Evolutionary conservation across 30 jellyfish, hydroid and myxozoan genomes (phyloP).

Genomic region (Turritopsis dohrnii): DNA sequence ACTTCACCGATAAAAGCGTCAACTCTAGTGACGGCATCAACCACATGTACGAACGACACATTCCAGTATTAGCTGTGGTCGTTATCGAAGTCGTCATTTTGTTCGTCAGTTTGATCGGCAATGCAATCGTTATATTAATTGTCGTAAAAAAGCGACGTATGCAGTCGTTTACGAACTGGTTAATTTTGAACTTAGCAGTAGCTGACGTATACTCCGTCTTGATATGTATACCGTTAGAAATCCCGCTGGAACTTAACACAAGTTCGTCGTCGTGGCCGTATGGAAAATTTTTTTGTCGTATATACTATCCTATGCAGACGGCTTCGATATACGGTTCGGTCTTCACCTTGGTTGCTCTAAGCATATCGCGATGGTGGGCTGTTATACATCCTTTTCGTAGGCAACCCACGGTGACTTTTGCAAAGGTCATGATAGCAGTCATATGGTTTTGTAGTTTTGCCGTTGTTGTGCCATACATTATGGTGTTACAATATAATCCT

Average conservation of each 20-base stretch:
- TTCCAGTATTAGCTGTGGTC: constrained; percentile 20
- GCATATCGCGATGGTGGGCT: constrained; percentile 97
- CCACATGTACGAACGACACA: not conserved
- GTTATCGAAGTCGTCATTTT: constrained; percentile 35
- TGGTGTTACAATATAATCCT: constrained; percentile 29
- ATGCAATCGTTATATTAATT: constrained; percentile 62
- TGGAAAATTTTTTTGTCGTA: constrained; percentile 69
- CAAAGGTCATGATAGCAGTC: constrained; percentile 63
- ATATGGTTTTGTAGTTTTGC: constrained; percentile 77
- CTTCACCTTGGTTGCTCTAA: constrained; percentile 77
- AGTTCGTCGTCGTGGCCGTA: constrained; percentile 54
- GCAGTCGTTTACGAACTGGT: constrained; percentile 99
- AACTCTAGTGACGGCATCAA: not conserved
- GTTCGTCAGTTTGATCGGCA: constrained; percentile 64
- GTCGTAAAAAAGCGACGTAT: constrained; percentile 75
- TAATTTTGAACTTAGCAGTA: constrained; percentile 71
- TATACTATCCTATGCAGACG: constrained; percentile 88
- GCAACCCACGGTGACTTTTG: constrained; percentile 71
- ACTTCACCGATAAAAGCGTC: not conserved
- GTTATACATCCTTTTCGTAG: constrained; percentile 74
- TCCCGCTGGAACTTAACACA: constrained; percentile 60
- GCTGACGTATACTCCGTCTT: constrained; percentile 84
- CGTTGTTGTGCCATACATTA: constrained; percentile 80
- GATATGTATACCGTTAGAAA: constrained; percentile 83
- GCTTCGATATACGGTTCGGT: constrained; percentile 88